These are phyloP conservation scores for Trypoxylon attenuatum DNA, from an alignment of 2,888 invertebrate genomes.

Conservation along the genomic window DNA sequence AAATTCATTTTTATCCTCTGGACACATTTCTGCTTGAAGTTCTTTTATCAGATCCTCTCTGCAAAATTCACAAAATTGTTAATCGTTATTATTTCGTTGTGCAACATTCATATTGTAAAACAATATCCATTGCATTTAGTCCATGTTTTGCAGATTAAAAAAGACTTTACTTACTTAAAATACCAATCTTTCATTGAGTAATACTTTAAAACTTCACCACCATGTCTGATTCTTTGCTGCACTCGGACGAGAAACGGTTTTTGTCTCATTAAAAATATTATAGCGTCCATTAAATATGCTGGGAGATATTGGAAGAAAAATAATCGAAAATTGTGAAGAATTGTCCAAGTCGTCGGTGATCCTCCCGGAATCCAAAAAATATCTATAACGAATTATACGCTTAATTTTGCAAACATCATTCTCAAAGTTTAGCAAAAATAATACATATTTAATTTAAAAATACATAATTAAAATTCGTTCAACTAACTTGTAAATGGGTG, in stretches of 20 bases:
- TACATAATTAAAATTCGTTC: not conserved
- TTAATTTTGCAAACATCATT: too few species aligned
- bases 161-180: constrained; percentile 73
- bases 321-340: constrained; percentile 80
- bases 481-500: constrained; percentile 76
- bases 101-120: too few species aligned
- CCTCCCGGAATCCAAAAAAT: constrained; percentile 78
- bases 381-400: constrained; percentile 51
- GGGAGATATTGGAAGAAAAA: constrained; percentile 86
- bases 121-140: too few species aligned
- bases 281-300: constrained; percentile 84
- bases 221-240: constrained; percentile 79
- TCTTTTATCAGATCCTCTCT: constrained; percentile 62
- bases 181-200: constrained; percentile 90
- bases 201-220: constrained; percentile 82
- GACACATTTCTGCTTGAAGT: constrained; percentile 56
- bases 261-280: constrained; percentile 81
- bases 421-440: not conserved
- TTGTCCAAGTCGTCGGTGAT: constrained; percentile 81
- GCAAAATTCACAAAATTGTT: too few species aligned
- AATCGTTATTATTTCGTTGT: too few species aligned
- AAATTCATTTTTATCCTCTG: constrained; percentile 73
- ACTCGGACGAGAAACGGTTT: constrained; percentile 84
- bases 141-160: too few species aligned
- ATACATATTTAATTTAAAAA: not conserved